Evolutionary conservation across 2,113 vertebrate genomes (phyloP).

Genomic region (Trachemys scripta): DNA sequence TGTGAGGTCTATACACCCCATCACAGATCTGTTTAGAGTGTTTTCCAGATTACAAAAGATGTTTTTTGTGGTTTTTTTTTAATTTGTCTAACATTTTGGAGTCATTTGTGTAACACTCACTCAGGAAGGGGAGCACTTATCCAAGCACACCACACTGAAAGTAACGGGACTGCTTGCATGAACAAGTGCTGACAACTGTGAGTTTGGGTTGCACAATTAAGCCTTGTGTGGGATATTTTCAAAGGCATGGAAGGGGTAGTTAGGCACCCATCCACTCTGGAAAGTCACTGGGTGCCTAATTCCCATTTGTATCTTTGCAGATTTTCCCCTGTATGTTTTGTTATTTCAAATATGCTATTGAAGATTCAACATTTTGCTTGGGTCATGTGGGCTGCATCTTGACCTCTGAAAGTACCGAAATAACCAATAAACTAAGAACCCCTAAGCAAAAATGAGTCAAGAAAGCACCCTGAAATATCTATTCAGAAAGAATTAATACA

Average conservation of each 20-base stretch:
- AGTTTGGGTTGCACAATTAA: neutral
- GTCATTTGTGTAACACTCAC: neutral
- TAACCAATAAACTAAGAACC: neutral
- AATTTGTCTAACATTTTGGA: neutral
- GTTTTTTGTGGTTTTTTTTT: no score
- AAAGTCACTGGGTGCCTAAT: neutral
- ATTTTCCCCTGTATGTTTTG: neutral
- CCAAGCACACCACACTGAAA: neutral
- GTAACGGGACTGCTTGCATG: neutral
- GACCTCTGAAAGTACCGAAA: neutral
- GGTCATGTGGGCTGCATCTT: neutral
- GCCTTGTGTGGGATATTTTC: neutral
- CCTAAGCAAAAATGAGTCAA: neutral
- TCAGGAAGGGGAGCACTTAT: neutral
- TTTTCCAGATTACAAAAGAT: neutral
- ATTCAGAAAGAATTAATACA: neutral
- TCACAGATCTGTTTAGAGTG: neutral
- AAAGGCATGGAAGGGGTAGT: neutral
- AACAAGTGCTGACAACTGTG: neutral
- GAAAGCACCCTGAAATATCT: neutral
- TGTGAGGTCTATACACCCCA: neutral
- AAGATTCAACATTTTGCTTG: neutral
- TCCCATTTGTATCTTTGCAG: neutral
- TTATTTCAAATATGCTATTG: neutral
- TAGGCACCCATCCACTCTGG: neutral